Percentiles rank a stretch among this genome's conserved stretches.
Evolutionary conservation across 2,888 invertebrate genomes (phyloP).

Genomic region (Crioceris asparagi): DNA sequence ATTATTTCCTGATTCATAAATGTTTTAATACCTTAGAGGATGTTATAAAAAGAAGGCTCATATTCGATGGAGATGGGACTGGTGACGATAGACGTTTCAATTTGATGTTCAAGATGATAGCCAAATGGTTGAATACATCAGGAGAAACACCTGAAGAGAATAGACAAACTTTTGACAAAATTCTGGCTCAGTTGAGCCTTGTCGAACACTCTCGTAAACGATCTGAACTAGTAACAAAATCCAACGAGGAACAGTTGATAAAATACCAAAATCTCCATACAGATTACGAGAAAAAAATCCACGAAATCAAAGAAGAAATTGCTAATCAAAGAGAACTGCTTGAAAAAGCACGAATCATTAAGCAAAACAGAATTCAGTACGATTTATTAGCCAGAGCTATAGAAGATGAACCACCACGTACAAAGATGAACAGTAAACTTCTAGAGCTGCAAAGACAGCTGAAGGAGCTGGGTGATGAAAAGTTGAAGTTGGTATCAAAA

Average conservation of each 20-base stretch:
- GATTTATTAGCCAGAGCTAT: conserved; percentile 87
- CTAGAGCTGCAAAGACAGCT: conserved; percentile 64
- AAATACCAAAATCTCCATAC: conserved; percentile 71
- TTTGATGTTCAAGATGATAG: conserved; percentile 69
- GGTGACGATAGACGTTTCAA: conserved; percentile 89
- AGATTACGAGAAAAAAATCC: conserved; percentile 69
- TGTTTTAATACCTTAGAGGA: conserved; percentile 58
- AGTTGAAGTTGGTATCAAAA: conserved; percentile 62
- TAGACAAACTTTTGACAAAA: conserved; percentile 62
- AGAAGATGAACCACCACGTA: conserved; percentile 79
- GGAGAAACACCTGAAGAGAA: conserved; percentile 58
- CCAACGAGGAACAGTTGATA: conserved; percentile 62
- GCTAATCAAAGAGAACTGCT: conserved; percentile 71
- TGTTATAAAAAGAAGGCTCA: conserved; percentile 76
- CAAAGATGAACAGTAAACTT: conserved; percentile 62
- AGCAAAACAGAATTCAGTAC: conserved; percentile 87
- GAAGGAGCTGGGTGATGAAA: conserved; percentile 55
- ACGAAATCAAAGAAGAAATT: conserved; percentile 69
- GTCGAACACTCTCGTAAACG: conserved; percentile 82
- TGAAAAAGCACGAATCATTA: conserved; percentile 70
- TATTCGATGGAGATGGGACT: conserved; percentile 95
- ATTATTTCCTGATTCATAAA: background rate
- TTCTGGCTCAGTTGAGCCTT: conserved; percentile 73
- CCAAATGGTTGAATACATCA: conserved; percentile 64
- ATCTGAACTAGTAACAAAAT: conserved; percentile 65